Evolutionary conservation across 2,797 vertebrate genomes (phyloP), one percentile per base, ranked within the genome.

Genomic region (Micromesistius poutassou): DNA sequence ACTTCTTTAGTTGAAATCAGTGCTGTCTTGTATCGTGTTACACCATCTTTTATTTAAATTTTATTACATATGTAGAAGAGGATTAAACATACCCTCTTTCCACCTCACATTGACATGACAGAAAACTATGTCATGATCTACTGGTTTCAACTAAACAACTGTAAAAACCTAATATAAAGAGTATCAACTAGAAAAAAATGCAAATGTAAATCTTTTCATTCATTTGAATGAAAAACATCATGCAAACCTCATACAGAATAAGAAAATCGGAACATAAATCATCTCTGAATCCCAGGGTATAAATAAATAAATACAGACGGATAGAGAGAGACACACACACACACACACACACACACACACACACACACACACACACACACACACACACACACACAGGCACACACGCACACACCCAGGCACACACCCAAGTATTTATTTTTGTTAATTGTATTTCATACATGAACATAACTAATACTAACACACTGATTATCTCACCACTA

Each of bases 241-340:
- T 28, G n/a, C n/a, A 68, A 68, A 28, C 62, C 62, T 68, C 62
- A 68, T 68, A 68, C 62, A 28, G n/a, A 68, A 62, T 62, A n/a
- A 50, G 46, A n/a, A 62, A n/a, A 62, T 62, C 6, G 2, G 55
- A 16, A 62, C 25, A 62, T n/a, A 62, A 62, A 25, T 62, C 1
- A 62, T 62, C 22, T 62, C 22, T 25, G 22, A 25, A 62, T 62
- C 55, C 7, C 22, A 9, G 55, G 7, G 5, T 25, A n/a, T 62
- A 9, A 62, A 62, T n/a, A 7, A 62, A 25, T 62, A 62, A 62
- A 62, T 62, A 62, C 55, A 62, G 16, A 42, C 12, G 3, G 40
- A 42, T 13, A 42, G 7, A 16, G 13, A 16, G 2, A 42, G 2
- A 13, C 2, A 3, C 40, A 42, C 40, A 42, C 40, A 42, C 40